Percentiles rank a stretch among this genome's conserved stretches.
Evolutionary conservation across 2,888 invertebrate genomes (phyloP).

Genomic region (Tolmerus cingulatus): DNA sequence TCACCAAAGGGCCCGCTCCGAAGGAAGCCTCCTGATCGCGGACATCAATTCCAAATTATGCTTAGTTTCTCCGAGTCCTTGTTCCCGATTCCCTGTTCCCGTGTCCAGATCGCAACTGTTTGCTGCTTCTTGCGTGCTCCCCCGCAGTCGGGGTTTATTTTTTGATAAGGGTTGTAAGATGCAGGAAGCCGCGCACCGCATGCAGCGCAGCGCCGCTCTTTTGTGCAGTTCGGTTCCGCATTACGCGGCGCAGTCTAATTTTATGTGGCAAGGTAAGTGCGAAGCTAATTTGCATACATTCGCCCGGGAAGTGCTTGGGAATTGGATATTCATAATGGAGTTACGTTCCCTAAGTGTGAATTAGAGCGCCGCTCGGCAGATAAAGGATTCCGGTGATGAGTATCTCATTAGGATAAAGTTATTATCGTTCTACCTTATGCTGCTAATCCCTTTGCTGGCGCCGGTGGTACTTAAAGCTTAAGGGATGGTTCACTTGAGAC

Average conservation of each 20-base stretch:
- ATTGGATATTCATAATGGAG: constrained; percentile 30
- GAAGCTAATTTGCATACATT: constrained; percentile 29
- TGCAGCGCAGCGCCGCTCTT: background rate
- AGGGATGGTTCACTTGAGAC: background rate
- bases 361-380: constrained; percentile 1
- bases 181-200: background rate
- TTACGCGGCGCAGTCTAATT: constrained; percentile 16
- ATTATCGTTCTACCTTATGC: background rate
- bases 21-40: constrained; percentile 15
- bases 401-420: constrained; percentile 28
- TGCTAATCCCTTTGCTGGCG: background rate
- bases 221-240: background rate
- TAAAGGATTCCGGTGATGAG: constrained; percentile 9
- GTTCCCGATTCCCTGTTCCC: background rate
- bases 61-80: background rate
- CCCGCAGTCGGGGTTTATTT: background rate
- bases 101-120: background rate
- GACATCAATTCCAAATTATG: constrained; percentile 5
- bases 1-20: background rate
- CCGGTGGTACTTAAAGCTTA: background rate
- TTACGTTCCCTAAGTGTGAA: constrained; percentile 14
- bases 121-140: background rate
- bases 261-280: constrained; percentile 30
- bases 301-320: background rate
- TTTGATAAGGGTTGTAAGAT: constrained; percentile 1